These are phyloP conservation scores for Actenoides lindsayi DNA, from an alignment of 2,113 vertebrate species.

Conservation along the genomic window DNA sequence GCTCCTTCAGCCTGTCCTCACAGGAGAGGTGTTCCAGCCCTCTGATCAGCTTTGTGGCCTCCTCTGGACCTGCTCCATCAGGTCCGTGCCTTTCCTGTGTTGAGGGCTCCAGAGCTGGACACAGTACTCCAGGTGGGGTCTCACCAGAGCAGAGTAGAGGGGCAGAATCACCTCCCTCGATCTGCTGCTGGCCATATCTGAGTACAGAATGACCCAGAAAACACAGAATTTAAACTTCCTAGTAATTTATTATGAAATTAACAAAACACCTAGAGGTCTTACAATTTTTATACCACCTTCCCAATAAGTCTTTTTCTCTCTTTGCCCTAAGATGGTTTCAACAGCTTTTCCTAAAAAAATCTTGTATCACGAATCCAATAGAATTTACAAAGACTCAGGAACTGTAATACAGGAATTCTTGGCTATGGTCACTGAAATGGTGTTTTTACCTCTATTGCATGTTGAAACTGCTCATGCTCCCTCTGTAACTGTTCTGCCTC, in stretches of 20 bases:
- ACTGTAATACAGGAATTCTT: background rate
- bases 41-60: too few species aligned
- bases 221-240: background rate
- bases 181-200: too few species aligned
- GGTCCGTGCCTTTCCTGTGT: too few species aligned
- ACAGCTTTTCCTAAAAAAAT: background rate
- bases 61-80: too few species aligned
- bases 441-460: slow-evolving; percentile 92
- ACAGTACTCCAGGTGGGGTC: too few species aligned
- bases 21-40: too few species aligned
- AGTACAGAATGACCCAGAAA: background rate
- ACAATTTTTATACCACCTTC: background rate
- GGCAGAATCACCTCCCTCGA: too few species aligned
- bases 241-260: background rate
- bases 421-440: background rate
- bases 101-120: too few species aligned
- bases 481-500: slow-evolving; percentile 97
- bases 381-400: background rate
- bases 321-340: background rate
- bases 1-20: too few species aligned
- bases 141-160: too few species aligned
- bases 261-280: background rate
- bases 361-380: background rate
- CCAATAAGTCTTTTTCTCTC: background rate
- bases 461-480: slow-evolving; percentile 98